Evolutionary conservation across 2,797 vertebrate genomes (phyloP), one percentile per base, ranked within the genome.

Genomic region (Tympanoctomys barrerae): DNA sequence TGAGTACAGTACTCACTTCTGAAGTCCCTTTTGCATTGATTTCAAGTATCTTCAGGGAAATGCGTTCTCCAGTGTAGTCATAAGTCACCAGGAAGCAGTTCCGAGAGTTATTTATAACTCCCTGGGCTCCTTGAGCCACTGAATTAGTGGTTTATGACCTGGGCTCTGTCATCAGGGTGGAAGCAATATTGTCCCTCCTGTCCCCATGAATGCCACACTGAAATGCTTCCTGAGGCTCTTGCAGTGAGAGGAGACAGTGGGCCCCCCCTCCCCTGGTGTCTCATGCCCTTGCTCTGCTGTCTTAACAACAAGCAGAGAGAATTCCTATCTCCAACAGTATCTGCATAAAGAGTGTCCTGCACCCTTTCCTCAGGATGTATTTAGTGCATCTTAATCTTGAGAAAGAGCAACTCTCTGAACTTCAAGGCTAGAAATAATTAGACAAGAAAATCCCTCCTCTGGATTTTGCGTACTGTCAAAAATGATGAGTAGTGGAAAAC

Each of bases 281-380:
- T 7, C 22, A 12, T 31, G 49, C 14, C 83, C 89, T 89, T 90
- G 80, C 87, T 93, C 83, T 78, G 85, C 61, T 39, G 64, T 7
- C 89, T 81, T 42, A 46, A 71, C 73, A 84, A 52, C 71, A 90
- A 83, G 31, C 68, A 62, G 77, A 8, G 22, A 89, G 13, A 75
- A 94, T 96, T 97, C 91, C 62, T 87, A 24, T 71, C 77, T 85
- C 79, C 1, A 18, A 85, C n/a, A 66, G 62, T 11, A 33, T 88
- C 88, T 2, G 3, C 54, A 13, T 61, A 89, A 80, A 96, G 81
- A 96, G 81, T 0, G 81, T 78, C 87, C 98, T 98, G 97, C 97
- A 49, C 97, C 96, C 97, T 98, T 98, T 98, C 98, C 98, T 98
- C 96, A 97, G 98, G 98, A 98, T 98, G 89, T 95, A 92, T 95